Conservation (phyloP, 35 echinoderm and acorn worm species). For the Heliocidaris tuberculata region DNA sequence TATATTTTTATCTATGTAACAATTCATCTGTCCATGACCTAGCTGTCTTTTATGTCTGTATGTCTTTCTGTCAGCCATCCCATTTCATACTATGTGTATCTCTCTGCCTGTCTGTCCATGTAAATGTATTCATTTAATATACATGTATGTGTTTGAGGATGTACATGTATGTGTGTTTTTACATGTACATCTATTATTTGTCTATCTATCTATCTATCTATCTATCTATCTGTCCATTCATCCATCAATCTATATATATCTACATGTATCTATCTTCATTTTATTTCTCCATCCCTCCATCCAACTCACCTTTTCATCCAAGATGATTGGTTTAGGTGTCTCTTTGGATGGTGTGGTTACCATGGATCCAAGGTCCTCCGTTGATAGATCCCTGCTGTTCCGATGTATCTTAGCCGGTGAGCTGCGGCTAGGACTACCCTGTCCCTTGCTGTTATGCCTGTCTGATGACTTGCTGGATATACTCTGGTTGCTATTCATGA, state of each 20-base stretch:
- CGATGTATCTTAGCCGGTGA: constrained; percentile 60
- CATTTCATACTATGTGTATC: not conserved
- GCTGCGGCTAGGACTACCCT: constrained; percentile 61
- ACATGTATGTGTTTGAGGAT: not conserved
- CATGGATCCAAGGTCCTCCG: constrained; percentile 57
- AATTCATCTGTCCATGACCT: not conserved
- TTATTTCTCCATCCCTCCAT: not conserved
- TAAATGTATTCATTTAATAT: not conserved
- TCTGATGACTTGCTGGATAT: constrained; percentile 49
- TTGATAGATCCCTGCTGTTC: constrained; percentile 76
- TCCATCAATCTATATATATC: too few relatives aligned
- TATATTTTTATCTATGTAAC: too few relatives aligned
- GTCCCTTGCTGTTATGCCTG: constrained; percentile 63
- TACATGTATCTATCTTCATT: not conserved
- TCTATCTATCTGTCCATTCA: too few relatives aligned
- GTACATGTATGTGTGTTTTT: too few relatives aligned
- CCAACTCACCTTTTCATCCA: constrained; percentile 82
- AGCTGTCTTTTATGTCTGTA: not conserved
- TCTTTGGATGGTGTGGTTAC: constrained; percentile 71
- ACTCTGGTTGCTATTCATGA: constrained; percentile 24
- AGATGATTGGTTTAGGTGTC: constrained; percentile 78
- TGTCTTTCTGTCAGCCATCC: not conserved
- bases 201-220: too few relatives aligned
- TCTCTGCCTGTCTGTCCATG: not conserved
- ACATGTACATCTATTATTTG: too few relatives aligned